These are phyloP conservation scores for Drosophila lacicola DNA, from an alignment of 2,888 invertebrate species.

Conservation along the genomic window DNA sequence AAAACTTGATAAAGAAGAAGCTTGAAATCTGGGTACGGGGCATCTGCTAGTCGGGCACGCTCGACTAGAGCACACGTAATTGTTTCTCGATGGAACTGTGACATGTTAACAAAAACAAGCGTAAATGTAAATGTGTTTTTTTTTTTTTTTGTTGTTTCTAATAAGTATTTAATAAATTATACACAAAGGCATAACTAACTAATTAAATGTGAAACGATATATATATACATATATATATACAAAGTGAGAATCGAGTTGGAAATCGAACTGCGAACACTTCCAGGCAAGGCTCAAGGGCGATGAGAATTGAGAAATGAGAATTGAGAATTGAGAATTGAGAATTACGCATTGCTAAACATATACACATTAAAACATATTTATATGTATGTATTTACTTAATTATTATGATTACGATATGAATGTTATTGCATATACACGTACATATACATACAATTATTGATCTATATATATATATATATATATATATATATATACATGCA, in stretches of 20 bases:
- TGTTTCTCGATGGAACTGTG: conserved; percentile 66
- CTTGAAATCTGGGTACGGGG: too few species aligned
- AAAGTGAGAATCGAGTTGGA: conserved; percentile 16
- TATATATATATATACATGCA: conserved; percentile 34
- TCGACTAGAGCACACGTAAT: not conserved
- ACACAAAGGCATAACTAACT: conserved; percentile 17
- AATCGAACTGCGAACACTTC: conserved; percentile 12
- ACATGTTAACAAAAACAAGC: conserved; percentile 49
- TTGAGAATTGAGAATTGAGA: conserved; percentile 12
- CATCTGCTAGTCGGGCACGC: too few species aligned
- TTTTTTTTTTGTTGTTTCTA: conserved; percentile 23
- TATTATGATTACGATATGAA: conserved; percentile 74
- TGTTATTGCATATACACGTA: conserved; percentile 77
- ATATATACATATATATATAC: conserved; percentile 14
- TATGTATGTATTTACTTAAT: conserved; percentile 72
- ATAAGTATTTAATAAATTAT: conserved; percentile 33
- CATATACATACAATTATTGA: conserved; percentile 48
- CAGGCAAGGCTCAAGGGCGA: not conserved
- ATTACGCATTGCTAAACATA: conserved; percentile 46
- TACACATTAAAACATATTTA: conserved; percentile 68
- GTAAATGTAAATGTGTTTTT: conserved; percentile 46
- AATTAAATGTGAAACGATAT: conserved; percentile 33
- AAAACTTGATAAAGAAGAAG: too few species aligned
- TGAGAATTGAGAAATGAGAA: not conserved
- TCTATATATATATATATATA: conserved; percentile 53